Evolutionary conservation across 1,140 invertebrate genomes (phyloP).

Genomic region (Carposina sasakii): DNA sequence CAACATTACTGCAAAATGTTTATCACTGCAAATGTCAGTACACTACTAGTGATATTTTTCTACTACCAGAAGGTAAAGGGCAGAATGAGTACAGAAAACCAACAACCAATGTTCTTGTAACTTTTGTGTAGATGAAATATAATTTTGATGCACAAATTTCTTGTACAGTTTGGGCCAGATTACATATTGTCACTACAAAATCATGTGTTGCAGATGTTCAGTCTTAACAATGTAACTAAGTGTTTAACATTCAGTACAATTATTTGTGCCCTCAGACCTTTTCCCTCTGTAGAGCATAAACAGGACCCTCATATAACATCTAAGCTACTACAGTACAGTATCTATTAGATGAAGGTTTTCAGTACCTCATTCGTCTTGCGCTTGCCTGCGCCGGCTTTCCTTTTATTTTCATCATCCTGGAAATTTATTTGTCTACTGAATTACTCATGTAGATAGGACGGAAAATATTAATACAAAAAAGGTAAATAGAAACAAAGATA

Average conservation of each 20-base stretch:
- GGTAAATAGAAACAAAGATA: too few species aligned
- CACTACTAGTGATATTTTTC: constrained; percentile 13
- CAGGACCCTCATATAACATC: constrained; percentile 25
- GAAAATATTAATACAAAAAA: too few species aligned
- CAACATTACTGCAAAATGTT: too few species aligned
- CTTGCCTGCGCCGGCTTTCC: constrained; percentile 64
- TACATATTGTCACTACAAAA: too few species aligned
- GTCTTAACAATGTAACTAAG: neutral
- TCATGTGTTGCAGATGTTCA: neutral
- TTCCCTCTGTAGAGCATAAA: constrained; percentile 58
- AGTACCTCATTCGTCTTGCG: constrained; percentile 73
- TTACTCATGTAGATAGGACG: constrained; percentile 26
- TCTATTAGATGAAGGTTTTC: constrained; percentile 65
- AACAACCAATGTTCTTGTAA: constrained; percentile 55
- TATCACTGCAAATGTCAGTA: constrained; percentile 6
- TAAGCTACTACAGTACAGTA: too few species aligned
- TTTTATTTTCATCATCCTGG: constrained; percentile 72
- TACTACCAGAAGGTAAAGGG: constrained; percentile 67
- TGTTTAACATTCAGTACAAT: neutral
- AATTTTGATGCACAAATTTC: constrained; percentile 26
- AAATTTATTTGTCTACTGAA: constrained; percentile 61
- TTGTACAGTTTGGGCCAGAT: neutral
- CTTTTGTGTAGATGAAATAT: constrained; percentile 15
- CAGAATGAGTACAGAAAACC: constrained; percentile 67
- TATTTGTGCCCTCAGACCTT: constrained; percentile 38